These are phyloP conservation scores for Metopolophium dirhodum DNA, from an alignment of 1,140 invertebrate species.

Conservation along the genomic window DNA sequence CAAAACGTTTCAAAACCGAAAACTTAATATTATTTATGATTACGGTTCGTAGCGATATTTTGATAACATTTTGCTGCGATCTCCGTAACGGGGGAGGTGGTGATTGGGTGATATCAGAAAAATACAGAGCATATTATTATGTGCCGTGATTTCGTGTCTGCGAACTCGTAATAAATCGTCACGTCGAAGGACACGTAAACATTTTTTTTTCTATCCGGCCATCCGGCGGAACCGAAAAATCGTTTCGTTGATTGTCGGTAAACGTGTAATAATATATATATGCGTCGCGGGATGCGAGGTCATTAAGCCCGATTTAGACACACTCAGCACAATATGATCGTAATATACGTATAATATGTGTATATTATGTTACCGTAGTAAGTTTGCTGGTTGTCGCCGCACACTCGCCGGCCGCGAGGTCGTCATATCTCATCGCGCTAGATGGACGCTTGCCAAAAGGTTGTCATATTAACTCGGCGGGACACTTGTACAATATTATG, in stretches of 20 bases:
- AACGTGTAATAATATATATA: not conserved
- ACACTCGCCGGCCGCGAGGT: not conserved
- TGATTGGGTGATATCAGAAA: not conserved
- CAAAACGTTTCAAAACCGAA: not conserved
- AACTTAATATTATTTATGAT: not conserved
- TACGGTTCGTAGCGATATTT: not conserved
- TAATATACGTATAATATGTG: not conserved
- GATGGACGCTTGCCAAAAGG: not conserved
- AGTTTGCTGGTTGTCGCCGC: not conserved
- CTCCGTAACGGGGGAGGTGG: not conserved
- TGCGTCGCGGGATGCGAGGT: not conserved
- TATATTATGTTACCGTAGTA: not conserved
- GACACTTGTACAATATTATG: not conserved
- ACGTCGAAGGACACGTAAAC: not conserved
- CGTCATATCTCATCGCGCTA: not conserved
- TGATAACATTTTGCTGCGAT: not conserved
- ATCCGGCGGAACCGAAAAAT: not conserved
- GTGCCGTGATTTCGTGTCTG: not conserved
- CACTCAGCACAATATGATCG: not conserved
- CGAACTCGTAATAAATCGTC: not conserved
- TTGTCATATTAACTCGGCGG: conserved; percentile 31
- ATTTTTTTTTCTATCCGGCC: not conserved
- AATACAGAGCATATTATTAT: not conserved
- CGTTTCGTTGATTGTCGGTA: conserved; percentile 13
- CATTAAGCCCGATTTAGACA: conserved; percentile 25